Conservation (phyloP, 1,140 invertebrate species). For the Oedothorax gibbosus region DNA sequence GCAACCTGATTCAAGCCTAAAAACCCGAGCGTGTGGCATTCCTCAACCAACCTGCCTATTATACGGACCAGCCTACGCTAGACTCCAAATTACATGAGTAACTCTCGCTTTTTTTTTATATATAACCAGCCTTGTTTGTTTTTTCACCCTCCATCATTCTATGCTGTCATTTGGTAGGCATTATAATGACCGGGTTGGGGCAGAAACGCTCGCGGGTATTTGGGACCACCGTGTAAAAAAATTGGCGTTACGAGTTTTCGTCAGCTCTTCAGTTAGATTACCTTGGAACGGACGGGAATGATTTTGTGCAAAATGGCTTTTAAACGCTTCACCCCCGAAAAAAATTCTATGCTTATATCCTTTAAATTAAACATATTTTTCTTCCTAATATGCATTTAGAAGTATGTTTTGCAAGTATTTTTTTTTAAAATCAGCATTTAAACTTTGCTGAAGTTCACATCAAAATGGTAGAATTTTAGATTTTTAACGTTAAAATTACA, state of each 20-base stretch:
- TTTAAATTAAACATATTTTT: too few relatives aligned
- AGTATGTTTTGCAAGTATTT: too few relatives aligned
- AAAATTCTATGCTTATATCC: too few relatives aligned
- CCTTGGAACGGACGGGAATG: too few relatives aligned
- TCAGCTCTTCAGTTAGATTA: slow-evolving; percentile 30
- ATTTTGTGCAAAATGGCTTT: too few relatives aligned
- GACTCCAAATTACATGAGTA: slow-evolving; percentile 51
- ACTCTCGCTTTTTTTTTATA: slow-evolving; percentile 23
- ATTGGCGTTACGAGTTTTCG: slow-evolving; percentile 45
- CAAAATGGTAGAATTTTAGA: too few relatives aligned
- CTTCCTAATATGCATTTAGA: too few relatives aligned
- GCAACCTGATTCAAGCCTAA: slow-evolving; percentile 20
- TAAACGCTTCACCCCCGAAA: too few relatives aligned
- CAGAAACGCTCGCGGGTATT: slow-evolving; percentile 16
- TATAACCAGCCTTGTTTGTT: slow-evolving; percentile 3
- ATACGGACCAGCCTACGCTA: slow-evolving; percentile 43
- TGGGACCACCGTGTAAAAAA: slow-evolving; percentile 49
- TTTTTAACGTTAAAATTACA: too few relatives aligned
- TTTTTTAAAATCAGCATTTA: too few relatives aligned
- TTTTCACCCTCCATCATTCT: background rate
- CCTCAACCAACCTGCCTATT: slow-evolving; percentile 24
- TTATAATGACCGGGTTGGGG: slow-evolving; percentile 46
- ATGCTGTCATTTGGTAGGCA: slow-evolving; percentile 52
- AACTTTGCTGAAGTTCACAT: too few relatives aligned
- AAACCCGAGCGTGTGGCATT: slow-evolving; percentile 46